A percentile compares a stretch with the other conserved stretches of the same genome.
Evolutionary conservation across 37 sponge, comb jelly and placozoan genomes (phyloP).

Genomic region (Cliona cf. orientalis): DNA sequence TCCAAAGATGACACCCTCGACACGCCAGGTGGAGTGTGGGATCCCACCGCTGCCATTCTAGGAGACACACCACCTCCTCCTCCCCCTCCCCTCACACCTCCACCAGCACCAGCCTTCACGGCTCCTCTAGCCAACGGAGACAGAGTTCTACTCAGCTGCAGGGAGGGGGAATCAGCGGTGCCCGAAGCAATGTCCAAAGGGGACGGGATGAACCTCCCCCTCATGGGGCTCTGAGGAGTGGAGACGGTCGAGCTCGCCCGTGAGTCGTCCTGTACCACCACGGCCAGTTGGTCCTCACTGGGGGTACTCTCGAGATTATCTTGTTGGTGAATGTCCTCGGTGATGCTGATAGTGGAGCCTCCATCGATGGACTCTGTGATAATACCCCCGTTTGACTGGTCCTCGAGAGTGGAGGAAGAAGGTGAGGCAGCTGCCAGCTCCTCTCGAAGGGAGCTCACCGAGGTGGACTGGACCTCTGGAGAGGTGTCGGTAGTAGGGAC

Average conservation of each 20-base stretch:
- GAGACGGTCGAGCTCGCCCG: neutral
- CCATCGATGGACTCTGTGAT: neutral
- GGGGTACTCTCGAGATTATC: too few species aligned
- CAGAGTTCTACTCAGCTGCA: neutral
- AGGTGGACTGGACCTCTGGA: neutral
- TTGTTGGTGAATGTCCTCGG: neutral
- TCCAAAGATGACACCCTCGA: constrained; percentile 6
- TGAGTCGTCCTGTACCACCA: neutral
- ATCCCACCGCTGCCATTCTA: neutral
- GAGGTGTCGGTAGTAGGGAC: too few species aligned
- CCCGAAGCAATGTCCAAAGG: too few species aligned
- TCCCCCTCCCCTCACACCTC: neutral
- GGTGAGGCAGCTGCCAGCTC: neutral
- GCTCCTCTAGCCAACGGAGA: neutral
- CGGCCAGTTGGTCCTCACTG: too few species aligned
- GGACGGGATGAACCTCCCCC: neutral
- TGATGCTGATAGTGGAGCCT: neutral
- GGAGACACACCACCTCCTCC: neutral
- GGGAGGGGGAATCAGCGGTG: too few species aligned
- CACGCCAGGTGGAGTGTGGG: neutral
- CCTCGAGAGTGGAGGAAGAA: neutral
- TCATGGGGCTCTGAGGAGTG: neutral
- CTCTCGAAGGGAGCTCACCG: neutral
- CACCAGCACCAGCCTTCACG: neutral
- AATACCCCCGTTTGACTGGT: neutral